Percentiles rank a stretch among this genome's conserved stretches.
Evolutionary conservation across 2,113 vertebrate genomes (phyloP).

Genomic region (Motacilla tschutschensis): DNA sequence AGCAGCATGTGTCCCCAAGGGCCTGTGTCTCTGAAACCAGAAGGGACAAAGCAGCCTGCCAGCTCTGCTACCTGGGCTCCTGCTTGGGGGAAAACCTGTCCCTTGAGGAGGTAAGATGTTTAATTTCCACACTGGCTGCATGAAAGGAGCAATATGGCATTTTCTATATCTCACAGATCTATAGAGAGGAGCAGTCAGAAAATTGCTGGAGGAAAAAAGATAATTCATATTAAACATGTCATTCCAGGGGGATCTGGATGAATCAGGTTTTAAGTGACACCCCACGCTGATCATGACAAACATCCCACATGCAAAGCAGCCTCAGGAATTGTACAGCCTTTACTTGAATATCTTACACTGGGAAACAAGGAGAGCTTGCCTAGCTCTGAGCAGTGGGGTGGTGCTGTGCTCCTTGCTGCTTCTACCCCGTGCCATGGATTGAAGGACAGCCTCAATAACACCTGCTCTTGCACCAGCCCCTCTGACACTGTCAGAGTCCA

Average conservation of each 20-base stretch:
- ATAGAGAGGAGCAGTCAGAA: conserved; percentile 37
- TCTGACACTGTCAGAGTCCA: not conserved
- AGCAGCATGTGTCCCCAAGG: not conserved
- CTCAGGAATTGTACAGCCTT: not conserved
- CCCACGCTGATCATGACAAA: conserved; percentile 13
- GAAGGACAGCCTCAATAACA: not conserved
- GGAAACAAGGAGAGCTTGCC: not conserved
- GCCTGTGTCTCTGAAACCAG: not conserved
- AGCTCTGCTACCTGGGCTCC: not conserved
- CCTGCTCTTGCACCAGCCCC: not conserved
- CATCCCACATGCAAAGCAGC: conserved; percentile 14
- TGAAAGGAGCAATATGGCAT: conserved; percentile 23
- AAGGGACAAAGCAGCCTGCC: not conserved
- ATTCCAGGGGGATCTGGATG: conserved; percentile 31
- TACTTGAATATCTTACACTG: not conserved
- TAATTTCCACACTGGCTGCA: conserved; percentile 43
- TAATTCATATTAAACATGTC: conserved; percentile 31
- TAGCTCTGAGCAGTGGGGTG: not conserved
- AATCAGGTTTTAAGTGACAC: conserved; percentile 49
- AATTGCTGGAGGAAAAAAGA: conserved; percentile 37
- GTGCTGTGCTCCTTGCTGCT: not conserved
- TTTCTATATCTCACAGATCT: conserved; percentile 23
- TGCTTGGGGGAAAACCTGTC: not conserved
- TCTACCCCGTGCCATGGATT: not conserved
- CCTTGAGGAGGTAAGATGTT: conserved; percentile 29